These are phyloP conservation scores for Nansenia antarctica DNA, from an alignment of 2,113 vertebrate genomes.

Conservation along the genomic window DNA sequence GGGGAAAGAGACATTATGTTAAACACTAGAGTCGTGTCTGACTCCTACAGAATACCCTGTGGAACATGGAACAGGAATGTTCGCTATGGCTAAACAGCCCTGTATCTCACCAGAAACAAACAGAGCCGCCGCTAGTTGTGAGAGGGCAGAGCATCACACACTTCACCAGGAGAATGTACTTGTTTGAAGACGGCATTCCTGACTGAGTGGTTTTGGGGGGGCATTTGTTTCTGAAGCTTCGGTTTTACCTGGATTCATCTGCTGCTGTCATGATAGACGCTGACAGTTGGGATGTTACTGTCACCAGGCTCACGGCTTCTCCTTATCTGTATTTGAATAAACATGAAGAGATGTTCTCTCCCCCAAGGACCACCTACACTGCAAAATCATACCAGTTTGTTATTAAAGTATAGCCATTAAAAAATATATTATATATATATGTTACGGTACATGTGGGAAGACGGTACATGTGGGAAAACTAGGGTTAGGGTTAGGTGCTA, in stretches of 20 bases:
- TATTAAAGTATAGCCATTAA: conserved; percentile 2
- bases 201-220: conserved; percentile 64
- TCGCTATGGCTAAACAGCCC: conserved; percentile 66
- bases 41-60: conserved; percentile 39
- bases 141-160: conserved; percentile 46
- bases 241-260: conserved; percentile 27
- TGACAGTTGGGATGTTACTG: background rate
- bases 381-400: conserved; percentile 32
- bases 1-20: conserved; percentile 17
- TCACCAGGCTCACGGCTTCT: conserved; percentile 16
- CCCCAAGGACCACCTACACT: conserved; percentile 54
- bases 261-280: background rate
- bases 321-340: conserved; percentile 58
- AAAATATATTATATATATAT: no score
- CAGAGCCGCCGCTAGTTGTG: background rate
- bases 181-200: conserved; percentile 77
- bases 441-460: no score
- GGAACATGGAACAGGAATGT: conserved; percentile 67
- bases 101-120: conserved; percentile 45
- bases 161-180: conserved; percentile 67
- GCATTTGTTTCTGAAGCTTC: conserved; percentile 22
- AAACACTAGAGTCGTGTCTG: conserved; percentile 45
- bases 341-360: conserved; percentile 39
- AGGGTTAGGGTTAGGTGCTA: no score
- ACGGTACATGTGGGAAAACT: no score